Percentiles rank a stretch among this genome's conserved stretches.
These are phyloP conservation scores for Subacronicta megacephala DNA, from an alignment of 2,888 invertebrate genomes.

Conservation along the genomic window DNA sequence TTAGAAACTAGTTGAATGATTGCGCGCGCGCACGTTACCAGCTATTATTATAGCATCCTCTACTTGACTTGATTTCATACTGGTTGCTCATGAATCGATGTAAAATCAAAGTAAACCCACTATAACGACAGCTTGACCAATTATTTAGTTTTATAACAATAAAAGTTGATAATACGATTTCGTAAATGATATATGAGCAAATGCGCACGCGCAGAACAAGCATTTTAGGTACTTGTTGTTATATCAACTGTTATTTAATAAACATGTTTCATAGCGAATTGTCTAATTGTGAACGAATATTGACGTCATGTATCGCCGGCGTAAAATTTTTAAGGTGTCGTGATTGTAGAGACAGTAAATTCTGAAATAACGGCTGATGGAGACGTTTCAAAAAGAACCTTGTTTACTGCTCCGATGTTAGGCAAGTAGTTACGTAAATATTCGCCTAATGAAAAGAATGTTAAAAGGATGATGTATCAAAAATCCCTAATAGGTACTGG, in stretches of 20 bases:
- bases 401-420: too few species aligned
- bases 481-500: too few species aligned
- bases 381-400: too few species aligned
- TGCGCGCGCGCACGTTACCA: constrained; percentile 38
- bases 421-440: too few species aligned
- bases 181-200: constrained; percentile 8
- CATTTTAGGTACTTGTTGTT: constrained; percentile 24
- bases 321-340: not conserved
- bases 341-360: too few species aligned
- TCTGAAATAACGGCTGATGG: too few species aligned
- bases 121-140: constrained; percentile 13
- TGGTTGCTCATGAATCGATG: constrained; percentile 2
- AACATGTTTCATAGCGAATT: constrained; percentile 22
- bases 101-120: constrained; percentile 20
- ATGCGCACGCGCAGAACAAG: constrained; percentile 10
- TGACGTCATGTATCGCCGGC: not conserved
- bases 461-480: too few species aligned
- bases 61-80: constrained; percentile 27
- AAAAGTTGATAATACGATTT: constrained; percentile 13
- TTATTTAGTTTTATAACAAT: constrained; percentile 8
- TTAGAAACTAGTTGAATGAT: constrained; percentile 47
- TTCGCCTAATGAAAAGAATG: rapidly evolving
- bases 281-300: not conserved
- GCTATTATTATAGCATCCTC: constrained; percentile 44
- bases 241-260: constrained; percentile 40